Conservation (phyloP, 2,113 vertebrate genomes). For the Oxyruncus cristatus region DNA sequence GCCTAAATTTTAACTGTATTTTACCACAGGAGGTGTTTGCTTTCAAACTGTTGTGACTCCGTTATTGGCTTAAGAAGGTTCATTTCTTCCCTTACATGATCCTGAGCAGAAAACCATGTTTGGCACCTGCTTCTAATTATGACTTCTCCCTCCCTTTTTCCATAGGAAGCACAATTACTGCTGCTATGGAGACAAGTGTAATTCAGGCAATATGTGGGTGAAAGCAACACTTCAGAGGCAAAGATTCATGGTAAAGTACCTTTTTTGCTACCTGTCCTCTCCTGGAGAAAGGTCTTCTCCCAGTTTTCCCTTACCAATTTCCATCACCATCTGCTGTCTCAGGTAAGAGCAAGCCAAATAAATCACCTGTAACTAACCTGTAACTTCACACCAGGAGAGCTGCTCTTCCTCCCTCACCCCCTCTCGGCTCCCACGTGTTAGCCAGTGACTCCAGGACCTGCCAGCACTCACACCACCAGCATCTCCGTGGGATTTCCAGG, state of each 20-base stretch:
- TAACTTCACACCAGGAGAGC: background rate
- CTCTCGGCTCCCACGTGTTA: background rate
- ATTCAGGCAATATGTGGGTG: slow-evolving; percentile 57
- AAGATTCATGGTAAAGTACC: background rate
- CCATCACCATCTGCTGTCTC: background rate
- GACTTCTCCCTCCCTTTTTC: slow-evolving; percentile 26
- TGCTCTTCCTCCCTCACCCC: background rate
- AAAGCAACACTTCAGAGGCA: background rate
- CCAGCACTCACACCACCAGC: background rate
- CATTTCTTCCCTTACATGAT: background rate
- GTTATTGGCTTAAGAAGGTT: background rate
- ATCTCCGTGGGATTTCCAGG: background rate
- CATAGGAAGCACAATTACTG: slow-evolving; percentile 28
- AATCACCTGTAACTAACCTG: background rate
- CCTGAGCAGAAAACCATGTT: background rate
- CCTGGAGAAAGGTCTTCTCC: background rate
- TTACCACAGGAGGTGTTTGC: background rate
- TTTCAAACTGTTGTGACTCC: background rate
- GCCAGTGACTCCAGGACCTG: slow-evolving; percentile 16
- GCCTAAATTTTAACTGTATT: background rate
- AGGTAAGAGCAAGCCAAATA: background rate
- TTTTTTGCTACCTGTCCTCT: background rate
- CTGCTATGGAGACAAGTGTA: slow-evolving; percentile 56
- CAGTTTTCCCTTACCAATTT: background rate
- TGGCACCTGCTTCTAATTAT: slow-evolving; percentile 41